A percentile compares a stretch with the other conserved stretches of the same genome.
phyloP scores from a whole-genome alignment of 2,113 vertebrate genomes.

The Eurypyga helias region DNA sequence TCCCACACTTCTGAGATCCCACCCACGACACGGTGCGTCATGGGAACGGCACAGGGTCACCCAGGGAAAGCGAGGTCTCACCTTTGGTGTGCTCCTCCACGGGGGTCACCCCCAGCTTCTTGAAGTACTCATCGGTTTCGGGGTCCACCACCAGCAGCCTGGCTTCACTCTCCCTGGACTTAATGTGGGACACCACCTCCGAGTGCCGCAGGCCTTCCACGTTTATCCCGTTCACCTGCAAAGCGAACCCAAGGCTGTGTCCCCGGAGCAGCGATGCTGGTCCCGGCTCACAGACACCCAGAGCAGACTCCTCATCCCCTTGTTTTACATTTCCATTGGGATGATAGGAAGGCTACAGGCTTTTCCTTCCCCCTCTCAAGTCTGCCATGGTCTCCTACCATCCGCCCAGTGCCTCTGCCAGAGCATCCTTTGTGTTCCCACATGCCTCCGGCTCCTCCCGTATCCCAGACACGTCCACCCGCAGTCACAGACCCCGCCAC shows the following conservation, averaged over 20 bases:
- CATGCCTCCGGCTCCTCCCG: fast-evolving
- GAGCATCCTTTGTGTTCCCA: fast-evolving
- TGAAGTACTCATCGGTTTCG: constrained; percentile 87
- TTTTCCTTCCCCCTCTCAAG: not conserved
- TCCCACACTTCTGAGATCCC: not conserved
- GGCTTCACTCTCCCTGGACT: constrained; percentile 78
- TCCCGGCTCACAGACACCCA: not conserved
- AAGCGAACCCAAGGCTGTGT: fast-evolving
- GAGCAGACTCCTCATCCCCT: not conserved
- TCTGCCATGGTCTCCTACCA: not conserved
- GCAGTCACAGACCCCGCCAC: not conserved
- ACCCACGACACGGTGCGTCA: not conserved
- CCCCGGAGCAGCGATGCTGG: fast-evolving
- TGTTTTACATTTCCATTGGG: fast-evolving
- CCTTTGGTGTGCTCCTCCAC: constrained; percentile 83
- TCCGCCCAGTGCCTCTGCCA: not conserved
- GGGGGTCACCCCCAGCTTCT: constrained; percentile 83
- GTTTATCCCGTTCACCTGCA: constrained; percentile 89
- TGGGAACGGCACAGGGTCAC: fast-evolving
- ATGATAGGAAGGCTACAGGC: not conserved
- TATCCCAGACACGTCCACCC: fast-evolving
- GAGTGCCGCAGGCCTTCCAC: constrained; percentile 87
- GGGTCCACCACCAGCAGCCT: constrained; percentile 89
- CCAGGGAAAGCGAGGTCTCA: constrained; percentile 1
- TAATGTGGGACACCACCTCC: constrained; percentile 90